phyloP scores from a whole-genome alignment of 2,113 vertebrate species.

The Heloderma charlesbogerti region DNA sequence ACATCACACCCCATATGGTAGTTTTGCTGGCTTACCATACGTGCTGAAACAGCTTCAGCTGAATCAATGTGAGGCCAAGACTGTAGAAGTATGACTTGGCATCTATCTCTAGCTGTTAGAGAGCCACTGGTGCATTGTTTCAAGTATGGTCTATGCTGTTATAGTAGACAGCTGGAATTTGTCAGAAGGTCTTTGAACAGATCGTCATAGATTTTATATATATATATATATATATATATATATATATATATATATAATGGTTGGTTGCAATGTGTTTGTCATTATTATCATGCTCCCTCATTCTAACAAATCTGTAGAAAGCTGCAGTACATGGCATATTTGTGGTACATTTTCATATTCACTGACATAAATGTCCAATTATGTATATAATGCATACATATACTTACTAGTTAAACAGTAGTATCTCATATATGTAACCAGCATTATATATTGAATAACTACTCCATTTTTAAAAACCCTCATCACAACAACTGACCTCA shows the following conservation, averaged over 20 bases:
- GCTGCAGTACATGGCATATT: neutral
- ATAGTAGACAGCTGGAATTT: neutral
- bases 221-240: neutral
- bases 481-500: neutral
- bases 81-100: neutral
- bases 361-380: conserved; percentile 9
- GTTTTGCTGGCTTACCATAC: neutral
- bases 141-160: neutral
- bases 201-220: neutral
- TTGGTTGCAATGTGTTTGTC: neutral
- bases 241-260: neutral
- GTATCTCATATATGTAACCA: neutral
- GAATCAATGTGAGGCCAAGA: conserved; percentile 14
- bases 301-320: conserved; percentile 10
- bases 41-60: neutral
- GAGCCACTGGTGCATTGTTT: neutral
- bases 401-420: conserved; percentile 16
- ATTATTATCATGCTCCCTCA: neutral
- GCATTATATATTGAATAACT: conserved; percentile 8
- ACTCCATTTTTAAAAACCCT: neutral
- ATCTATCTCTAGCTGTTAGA: neutral
- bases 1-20: neutral
- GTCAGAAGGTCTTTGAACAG: neutral
- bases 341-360: conserved; percentile 9
- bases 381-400: neutral